Evolutionary conservation across 2,888 invertebrate genomes (phyloP).

Genomic region (Cybosia mesomella): DNA sequence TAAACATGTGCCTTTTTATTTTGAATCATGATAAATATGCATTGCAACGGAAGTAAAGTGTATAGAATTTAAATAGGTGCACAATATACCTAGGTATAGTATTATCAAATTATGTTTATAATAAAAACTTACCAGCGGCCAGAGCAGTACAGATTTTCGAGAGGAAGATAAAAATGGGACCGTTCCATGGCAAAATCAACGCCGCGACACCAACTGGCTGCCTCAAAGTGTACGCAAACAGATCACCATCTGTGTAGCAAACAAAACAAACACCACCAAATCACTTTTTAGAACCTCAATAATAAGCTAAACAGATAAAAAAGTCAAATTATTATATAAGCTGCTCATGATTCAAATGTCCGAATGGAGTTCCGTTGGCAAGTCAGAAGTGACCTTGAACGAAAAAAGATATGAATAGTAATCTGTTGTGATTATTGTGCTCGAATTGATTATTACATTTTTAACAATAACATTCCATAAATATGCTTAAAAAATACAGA

Average conservation of each 20-base stretch:
- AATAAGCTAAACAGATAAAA: neutral
- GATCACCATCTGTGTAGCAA: constrained; percentile 88
- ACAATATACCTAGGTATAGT: no score
- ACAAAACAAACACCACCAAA: neutral
- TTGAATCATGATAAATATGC: no score
- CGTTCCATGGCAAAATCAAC: constrained; percentile 97
- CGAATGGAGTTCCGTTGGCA: neutral
- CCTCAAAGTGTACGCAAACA: constrained; percentile 89
- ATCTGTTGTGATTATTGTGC: neutral
- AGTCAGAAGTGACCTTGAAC: neutral
- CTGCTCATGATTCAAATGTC: neutral
- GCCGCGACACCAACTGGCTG: constrained; percentile 91
- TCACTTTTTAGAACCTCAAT: neutral
- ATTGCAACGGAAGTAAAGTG: no score
- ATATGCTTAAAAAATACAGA: neutral
- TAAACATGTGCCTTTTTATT: neutral
- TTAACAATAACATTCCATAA: neutral
- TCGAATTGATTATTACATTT: neutral
- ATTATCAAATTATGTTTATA: neutral
- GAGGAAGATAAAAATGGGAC: constrained; percentile 94
- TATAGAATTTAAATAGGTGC: no score
- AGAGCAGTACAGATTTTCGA: constrained; percentile 95
- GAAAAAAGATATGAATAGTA: neutral
- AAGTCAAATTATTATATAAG: neutral
- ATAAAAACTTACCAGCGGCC: constrained; percentile 73